Conservation (phyloP, 2,797 vertebrate species). For the Aldrovandia affinis region DNA sequence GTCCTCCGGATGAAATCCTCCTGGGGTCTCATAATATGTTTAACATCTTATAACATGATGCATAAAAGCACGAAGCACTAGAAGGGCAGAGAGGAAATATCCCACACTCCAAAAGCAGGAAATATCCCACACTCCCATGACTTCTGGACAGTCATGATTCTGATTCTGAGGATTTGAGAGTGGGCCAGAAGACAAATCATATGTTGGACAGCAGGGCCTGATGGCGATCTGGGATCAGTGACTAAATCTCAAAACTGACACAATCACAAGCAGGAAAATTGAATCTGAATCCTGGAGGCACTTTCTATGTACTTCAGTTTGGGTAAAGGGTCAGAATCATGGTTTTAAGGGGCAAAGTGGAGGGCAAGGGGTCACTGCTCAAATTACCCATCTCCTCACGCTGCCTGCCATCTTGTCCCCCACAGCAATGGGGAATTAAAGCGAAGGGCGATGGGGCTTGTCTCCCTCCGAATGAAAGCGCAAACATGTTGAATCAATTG, state of each 20-base stretch:
- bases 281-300: not conserved
- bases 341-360: not conserved
- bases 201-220: not conserved
- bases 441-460: not conserved
- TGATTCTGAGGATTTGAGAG: too few species aligned
- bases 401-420: not conserved
- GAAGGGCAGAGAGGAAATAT: too few species aligned
- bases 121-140: too few species aligned
- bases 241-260: not conserved
- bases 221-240: not conserved
- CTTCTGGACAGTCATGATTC: too few species aligned
- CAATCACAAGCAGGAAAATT: not conserved
- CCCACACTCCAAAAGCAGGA: too few species aligned
- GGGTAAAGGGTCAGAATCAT: not conserved
- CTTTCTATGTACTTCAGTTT: not conserved
- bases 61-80: too few species aligned
- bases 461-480: not conserved
- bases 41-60: too few species aligned
- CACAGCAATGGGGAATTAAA: not conserved
- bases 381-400: not conserved
- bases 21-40: too few species aligned
- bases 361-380: not conserved
- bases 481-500: not conserved
- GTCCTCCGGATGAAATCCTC: too few species aligned
- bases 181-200: too few species aligned